phyloP scores from a whole-genome alignment of 2,888 invertebrate genomes.

The Crossocerus cetratus region DNA sequence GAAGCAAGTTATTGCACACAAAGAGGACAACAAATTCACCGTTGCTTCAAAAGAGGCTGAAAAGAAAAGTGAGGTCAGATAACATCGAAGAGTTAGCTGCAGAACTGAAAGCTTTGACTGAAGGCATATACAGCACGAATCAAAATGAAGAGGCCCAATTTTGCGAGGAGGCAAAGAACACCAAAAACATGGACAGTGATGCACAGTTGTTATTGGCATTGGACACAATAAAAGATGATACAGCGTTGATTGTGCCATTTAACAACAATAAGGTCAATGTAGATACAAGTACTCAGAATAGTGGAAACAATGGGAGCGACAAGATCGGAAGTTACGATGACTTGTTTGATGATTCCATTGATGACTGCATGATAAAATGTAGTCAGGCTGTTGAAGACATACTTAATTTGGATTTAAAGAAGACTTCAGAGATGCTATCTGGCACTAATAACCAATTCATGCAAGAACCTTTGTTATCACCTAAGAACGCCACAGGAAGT shows the following conservation, averaged over 20 bases:
- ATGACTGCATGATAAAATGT: slow-evolving; percentile 66
- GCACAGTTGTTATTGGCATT: slow-evolving; percentile 11
- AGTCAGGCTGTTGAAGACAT: slow-evolving; percentile 68
- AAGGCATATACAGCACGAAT: slow-evolving; percentile 53
- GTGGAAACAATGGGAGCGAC: slow-evolving; percentile 12
- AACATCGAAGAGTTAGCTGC: slow-evolving; percentile 58
- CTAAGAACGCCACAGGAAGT: slow-evolving; percentile 15
- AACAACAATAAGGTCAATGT: slow-evolving; percentile 2
- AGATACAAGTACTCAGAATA: slow-evolving; percentile 5
- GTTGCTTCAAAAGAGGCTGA: slow-evolving; percentile 60
- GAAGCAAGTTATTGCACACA: slow-evolving; percentile 54
- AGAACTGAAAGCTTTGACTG: slow-evolving; percentile 59
- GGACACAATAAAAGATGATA: background rate
- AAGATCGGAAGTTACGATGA: slow-evolving; percentile 56
- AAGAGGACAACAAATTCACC: slow-evolving; percentile 67
- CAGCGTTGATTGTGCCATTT: background rate
- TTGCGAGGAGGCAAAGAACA: background rate
- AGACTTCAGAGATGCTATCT: background rate
- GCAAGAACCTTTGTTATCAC: background rate
- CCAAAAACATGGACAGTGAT: background rate
- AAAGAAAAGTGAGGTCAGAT: slow-evolving; percentile 59
- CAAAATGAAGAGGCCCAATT: slow-evolving; percentile 8
- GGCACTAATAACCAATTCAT: slow-evolving; percentile 19
- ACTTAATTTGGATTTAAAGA: slow-evolving; percentile 40
- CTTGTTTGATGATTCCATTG: slow-evolving; percentile 65